phyloP scores from a whole-genome alignment of 2,113 vertebrate genomes.

The Speoplatyrhinus poulsoni region DNA sequence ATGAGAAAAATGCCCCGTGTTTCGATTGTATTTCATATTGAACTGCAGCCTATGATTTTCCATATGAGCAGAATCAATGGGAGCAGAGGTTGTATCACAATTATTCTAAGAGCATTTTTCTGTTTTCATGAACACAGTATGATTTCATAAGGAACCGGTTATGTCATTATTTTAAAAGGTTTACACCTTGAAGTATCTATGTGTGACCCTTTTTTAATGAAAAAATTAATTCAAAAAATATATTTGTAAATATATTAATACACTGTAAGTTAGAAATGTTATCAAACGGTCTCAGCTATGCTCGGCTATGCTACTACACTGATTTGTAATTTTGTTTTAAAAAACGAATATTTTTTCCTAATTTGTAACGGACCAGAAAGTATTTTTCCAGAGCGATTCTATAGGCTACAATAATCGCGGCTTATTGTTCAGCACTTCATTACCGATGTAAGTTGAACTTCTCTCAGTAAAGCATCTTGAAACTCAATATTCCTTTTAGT shows the following conservation, averaged over 20 bases:
- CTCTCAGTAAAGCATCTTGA: slow-evolving; percentile 49
- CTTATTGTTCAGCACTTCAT: slow-evolving; percentile 46
- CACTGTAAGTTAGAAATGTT: background rate
- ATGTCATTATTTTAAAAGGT: too few relatives aligned
- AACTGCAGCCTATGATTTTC: too few relatives aligned
- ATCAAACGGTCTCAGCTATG: background rate
- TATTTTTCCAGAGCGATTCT: slow-evolving; percentile 35
- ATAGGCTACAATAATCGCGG: slow-evolving; percentile 57
- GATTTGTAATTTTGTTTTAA: background rate
- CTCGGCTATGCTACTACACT: too few relatives aligned
- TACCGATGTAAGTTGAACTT: slow-evolving; percentile 66
- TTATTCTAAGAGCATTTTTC: too few relatives aligned
- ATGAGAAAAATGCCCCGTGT: slow-evolving; percentile 6
- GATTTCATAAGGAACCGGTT: too few relatives aligned
- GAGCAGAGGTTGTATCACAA: too few relatives aligned
- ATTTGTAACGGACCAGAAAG: background rate
- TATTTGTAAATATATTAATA: background rate
- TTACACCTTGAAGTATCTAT: background rate
- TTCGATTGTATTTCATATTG: too few relatives aligned
- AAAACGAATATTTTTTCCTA: too few relatives aligned
- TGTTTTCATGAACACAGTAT: too few relatives aligned
- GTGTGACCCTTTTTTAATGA: too few relatives aligned
- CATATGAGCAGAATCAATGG: too few relatives aligned
- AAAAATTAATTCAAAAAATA: background rate
- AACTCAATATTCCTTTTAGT: slow-evolving; percentile 75